Evolutionary conservation across 1,140 invertebrate species (phyloP), one percentile per base, ranked within the genome.

Genomic region (Saccostrea cuccullata): DNA sequence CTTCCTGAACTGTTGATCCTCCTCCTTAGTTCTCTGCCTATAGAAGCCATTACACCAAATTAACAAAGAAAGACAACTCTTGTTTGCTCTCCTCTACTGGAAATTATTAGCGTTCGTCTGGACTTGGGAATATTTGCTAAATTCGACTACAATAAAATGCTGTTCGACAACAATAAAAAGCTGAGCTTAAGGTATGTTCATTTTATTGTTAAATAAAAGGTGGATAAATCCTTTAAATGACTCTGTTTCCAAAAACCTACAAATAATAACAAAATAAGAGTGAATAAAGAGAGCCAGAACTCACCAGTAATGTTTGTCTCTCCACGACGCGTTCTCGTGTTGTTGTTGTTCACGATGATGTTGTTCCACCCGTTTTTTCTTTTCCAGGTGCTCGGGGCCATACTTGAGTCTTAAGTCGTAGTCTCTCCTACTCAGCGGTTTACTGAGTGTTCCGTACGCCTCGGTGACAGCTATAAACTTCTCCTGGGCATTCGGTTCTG

Each of bases 401-500:
- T 77, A 77, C 30, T 77, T 77, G 9, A 77, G 70, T 36, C 30
- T 77, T 30, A 77, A 77, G 70, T 77, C 70, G 36, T 77, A 77
- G 26, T 77, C 70, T 77, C 70, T 77, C 30, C 70, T 77, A 36
- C 70, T 77, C 13, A 77, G 11, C 15, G 70, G 70, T 77, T 77
- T 77, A 77, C 70, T 30, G 9, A 77, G 70, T 30, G 70, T 77
- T 77, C 11, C 6, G 15, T 30, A 77, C 12, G 70, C 70, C 70
- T 77, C 26, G 12, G 23, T 77, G 15, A 77, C 26, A 30, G 23
- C 70, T 77, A 77, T 77, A 77, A 77, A 77, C 70, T 77, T 77
- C 3, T 77, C 70, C 23, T 77, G 70, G 15, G 70, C 30, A 36
- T 77, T 30, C 30, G 13, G 2, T 77, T 77, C 70, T 77, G 23